Evolutionary conservation across 2,888 invertebrate species (phyloP).

Genomic region (Hyles lineata): DNA sequence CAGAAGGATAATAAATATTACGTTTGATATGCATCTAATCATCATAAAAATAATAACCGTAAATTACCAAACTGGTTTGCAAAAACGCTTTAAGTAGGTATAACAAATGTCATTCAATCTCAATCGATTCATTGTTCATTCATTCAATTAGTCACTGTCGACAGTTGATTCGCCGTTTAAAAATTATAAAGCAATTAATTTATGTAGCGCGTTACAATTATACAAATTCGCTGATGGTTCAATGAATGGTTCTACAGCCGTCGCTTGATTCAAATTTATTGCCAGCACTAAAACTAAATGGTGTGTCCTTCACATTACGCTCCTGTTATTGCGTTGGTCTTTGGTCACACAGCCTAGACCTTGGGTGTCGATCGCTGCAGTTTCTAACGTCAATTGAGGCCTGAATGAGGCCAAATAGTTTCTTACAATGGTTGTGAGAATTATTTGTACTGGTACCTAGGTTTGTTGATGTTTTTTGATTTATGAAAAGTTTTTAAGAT

Average conservation of each 20-base stretch:
- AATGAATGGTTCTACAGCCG: conserved; percentile 32
- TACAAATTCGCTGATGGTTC: conserved; percentile 39
- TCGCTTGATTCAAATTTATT: conserved; percentile 62
- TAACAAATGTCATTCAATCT: conserved; percentile 22
- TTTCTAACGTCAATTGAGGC: conserved; percentile 9
- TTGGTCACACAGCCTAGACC: conserved; percentile 19
- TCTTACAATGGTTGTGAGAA: conserved; percentile 13
- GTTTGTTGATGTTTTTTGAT: too few relatives aligned
- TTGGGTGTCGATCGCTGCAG: conserved; percentile 5
- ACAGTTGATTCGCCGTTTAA: conserved; percentile 37
- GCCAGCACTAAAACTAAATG: conserved; percentile 51
- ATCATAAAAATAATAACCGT: too few relatives aligned
- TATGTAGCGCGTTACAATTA: conserved; percentile 36
- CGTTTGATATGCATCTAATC: too few relatives aligned
- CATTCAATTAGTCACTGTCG: conserved; percentile 40
- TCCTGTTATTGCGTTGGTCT: conserved; percentile 6
- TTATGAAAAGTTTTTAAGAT: too few relatives aligned
- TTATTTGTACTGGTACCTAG: not conserved
- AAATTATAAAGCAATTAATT: conserved; percentile 42
- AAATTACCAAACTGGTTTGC: too few relatives aligned
- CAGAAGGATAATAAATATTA: too few relatives aligned
- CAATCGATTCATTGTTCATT: conserved; percentile 22
- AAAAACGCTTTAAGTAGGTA: not conserved
- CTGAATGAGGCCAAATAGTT: conserved; percentile 9
- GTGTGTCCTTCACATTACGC: conserved; percentile 53